Evolutionary conservation across 2,888 invertebrate genomes (phyloP).

Genomic region (Calameuta idolon): DNA sequence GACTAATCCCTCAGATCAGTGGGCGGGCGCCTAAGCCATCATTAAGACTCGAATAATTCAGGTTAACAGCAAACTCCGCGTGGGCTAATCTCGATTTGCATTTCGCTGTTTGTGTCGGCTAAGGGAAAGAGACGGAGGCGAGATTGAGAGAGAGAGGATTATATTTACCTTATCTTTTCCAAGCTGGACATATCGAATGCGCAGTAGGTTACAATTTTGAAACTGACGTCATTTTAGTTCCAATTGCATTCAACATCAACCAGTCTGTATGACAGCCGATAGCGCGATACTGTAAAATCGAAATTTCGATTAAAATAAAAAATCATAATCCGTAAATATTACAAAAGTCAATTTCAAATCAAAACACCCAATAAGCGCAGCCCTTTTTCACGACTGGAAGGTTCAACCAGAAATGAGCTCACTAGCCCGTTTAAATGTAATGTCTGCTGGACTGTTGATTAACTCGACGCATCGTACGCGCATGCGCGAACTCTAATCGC

Average conservation of each 20-base stretch:
- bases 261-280: neutral
- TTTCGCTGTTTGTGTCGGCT: conserved; percentile 55
- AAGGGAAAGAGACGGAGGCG: neutral
- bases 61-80: conserved; percentile 61
- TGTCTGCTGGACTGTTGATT: neutral
- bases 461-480: neutral
- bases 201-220: neutral
- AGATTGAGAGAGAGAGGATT: neutral
- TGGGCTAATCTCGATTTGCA: conserved; percentile 66
- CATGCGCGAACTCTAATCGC: neutral
- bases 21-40: conserved; percentile 64
- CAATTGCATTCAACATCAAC: neutral
- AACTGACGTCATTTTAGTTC: neutral
- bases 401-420: neutral
- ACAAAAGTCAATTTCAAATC: neutral
- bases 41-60: conserved; percentile 68
- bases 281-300: neutral
- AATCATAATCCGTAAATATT: neutral
- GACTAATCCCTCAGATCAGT: conserved; percentile 66
- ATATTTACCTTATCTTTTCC: neutral
- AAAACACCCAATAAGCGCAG: neutral
- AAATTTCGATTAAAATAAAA: neutral
- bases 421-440: neutral
- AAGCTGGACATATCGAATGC: neutral
- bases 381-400: neutral